Evolutionary conservation across 2,113 vertebrate genomes (phyloP).

Genomic region (Eudyptes chrysolophus): DNA sequence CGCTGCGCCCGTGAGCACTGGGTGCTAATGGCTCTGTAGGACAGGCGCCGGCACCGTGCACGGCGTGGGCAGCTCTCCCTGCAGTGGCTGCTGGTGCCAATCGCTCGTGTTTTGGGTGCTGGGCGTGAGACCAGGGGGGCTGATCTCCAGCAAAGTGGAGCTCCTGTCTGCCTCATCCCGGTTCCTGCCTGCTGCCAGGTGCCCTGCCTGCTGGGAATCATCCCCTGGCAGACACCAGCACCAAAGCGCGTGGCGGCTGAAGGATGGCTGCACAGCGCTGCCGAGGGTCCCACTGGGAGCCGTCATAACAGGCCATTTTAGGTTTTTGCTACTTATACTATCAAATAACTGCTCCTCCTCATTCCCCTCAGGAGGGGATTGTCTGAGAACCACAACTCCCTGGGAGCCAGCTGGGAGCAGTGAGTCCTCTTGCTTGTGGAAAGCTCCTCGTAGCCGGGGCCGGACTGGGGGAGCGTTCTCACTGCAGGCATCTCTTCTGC

Average conservation of each 20-base stretch:
- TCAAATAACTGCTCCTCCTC: not conserved
- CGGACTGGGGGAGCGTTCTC: not conserved
- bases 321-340: not conserved
- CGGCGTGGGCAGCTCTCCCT: fast-evolving
- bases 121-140: fast-evolving
- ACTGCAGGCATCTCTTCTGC: fast-evolving
- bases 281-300: not conserved
- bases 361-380: not conserved
- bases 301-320: not conserved
- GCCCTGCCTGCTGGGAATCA: not conserved
- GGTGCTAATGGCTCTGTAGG: not conserved
- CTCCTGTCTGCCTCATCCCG: not conserved
- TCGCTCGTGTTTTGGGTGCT: not conserved
- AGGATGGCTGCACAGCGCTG: not conserved
- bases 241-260: not conserved
- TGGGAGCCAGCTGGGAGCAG: not conserved
- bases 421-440: not conserved
- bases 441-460: fast-evolving
- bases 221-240: not conserved
- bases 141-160: not conserved
- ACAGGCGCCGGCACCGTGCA: fast-evolving
- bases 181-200: not conserved
- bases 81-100: fast-evolving
- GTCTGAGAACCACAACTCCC: not conserved
- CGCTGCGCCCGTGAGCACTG: fast-evolving